Percentiles rank a stretch among this genome's conserved stretches.
These are phyloP conservation scores for Lutraria lutraria DNA, from an alignment of 2,888 invertebrate species.

Conservation along the genomic window DNA sequence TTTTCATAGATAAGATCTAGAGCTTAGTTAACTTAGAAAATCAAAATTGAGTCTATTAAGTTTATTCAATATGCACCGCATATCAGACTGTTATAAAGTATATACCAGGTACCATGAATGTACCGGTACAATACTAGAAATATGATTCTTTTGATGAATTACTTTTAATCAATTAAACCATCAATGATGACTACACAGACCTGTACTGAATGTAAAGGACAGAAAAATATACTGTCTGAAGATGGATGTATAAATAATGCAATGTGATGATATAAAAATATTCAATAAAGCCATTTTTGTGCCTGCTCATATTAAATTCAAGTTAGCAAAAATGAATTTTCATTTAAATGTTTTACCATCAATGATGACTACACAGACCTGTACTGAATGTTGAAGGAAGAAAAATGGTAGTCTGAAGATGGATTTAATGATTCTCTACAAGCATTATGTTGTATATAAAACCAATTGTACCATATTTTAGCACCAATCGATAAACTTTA, in stretches of 20 bases:
- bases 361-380: slow-evolving; percentile 38
- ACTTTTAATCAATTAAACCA: too few relatives aligned
- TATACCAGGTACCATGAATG: too few relatives aligned
- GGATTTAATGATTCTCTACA: background rate
- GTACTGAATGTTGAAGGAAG: slow-evolving; percentile 24
- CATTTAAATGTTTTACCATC: background rate
- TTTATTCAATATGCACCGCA: too few relatives aligned
- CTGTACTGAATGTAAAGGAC: slow-evolving; percentile 33
- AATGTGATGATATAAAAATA: too few relatives aligned
- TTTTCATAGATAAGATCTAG: too few relatives aligned
- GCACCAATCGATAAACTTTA: too few relatives aligned
- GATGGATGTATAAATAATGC: background rate
- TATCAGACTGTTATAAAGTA: too few relatives aligned
- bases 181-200: slow-evolving; percentile 44
- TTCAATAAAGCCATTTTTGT: background rate
- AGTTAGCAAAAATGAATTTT: background rate
- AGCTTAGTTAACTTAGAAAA: too few relatives aligned
- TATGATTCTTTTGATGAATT: too few relatives aligned
- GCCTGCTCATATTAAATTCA: background rate
- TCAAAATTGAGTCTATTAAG: too few relatives aligned
- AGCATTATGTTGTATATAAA: too few relatives aligned
- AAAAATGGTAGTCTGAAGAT: slow-evolving; percentile 19
- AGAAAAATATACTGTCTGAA: background rate
- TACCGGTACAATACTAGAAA: background rate
- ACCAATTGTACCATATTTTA: too few relatives aligned